Conservation (phyloP, 2,797 vertebrate species). For the Rhinella marina region DNA sequence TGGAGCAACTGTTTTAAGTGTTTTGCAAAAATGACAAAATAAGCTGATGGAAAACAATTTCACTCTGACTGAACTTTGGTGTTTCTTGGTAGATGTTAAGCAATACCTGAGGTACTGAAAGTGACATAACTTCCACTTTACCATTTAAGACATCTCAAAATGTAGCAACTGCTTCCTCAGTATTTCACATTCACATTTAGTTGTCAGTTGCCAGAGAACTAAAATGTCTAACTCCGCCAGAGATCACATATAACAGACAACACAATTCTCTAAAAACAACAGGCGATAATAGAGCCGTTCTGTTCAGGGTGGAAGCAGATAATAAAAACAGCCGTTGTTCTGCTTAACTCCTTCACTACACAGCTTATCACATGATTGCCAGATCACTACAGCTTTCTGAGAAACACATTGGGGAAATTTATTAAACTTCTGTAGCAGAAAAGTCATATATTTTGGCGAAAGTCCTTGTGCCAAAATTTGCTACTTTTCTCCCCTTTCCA, state of each 20-base stretch:
- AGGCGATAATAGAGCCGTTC: background rate
- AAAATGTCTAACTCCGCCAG: background rate
- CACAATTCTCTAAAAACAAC: background rate
- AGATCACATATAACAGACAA: background rate
- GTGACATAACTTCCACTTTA: background rate
- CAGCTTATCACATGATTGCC: background rate
- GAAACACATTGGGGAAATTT: background rate
- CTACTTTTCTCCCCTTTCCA: too few relatives aligned
- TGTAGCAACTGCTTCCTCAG: background rate
- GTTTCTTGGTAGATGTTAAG: background rate
- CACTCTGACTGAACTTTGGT: background rate
- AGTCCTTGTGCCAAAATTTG: too few relatives aligned
- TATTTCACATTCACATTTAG: background rate
- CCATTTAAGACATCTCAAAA: background rate
- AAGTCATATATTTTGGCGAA: too few relatives aligned
- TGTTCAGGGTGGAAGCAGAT: conserved; percentile 23
- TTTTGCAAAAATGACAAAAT: too few relatives aligned
- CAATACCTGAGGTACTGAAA: background rate
- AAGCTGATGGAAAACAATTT: too few relatives aligned
- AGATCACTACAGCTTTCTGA: background rate
- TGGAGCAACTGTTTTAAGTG: too few relatives aligned
- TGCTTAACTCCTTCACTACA: conserved; percentile 3
- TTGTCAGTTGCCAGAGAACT: background rate
- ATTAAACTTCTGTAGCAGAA: too few relatives aligned
- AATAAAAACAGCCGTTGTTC: background rate